Conservation (phyloP, 2,888 invertebrate genomes). For the Drosophila atripex region DNA sequence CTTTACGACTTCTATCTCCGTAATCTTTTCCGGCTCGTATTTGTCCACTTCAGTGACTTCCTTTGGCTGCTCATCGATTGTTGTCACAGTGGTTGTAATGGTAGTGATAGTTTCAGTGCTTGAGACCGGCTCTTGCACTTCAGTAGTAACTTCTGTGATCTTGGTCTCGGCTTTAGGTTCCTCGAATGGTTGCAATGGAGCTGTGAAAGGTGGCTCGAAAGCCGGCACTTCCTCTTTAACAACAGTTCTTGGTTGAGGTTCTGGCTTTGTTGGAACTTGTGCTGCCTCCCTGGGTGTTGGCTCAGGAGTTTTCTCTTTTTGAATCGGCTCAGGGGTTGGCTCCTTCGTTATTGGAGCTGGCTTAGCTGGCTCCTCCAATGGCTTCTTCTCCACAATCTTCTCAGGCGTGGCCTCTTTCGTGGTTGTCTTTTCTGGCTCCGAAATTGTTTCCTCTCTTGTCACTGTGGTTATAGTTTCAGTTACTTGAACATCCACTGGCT, state of each 20-base stretch:
- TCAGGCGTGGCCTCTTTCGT: not conserved
- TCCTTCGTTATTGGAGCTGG: slow-evolving; percentile 21
- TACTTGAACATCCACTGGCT: slow-evolving; percentile 28
- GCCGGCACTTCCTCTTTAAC: slow-evolving; percentile 41
- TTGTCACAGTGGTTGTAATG: slow-evolving; percentile 60
- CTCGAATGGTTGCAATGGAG: slow-evolving; percentile 61
- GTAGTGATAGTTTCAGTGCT: slow-evolving; percentile 51
- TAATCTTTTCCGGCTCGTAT: slow-evolving; percentile 26
- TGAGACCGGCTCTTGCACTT: slow-evolving; percentile 51
- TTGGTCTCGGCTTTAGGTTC: slow-evolving; percentile 24
- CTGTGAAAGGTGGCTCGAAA: slow-evolving; percentile 58
- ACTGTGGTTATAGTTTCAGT: slow-evolving; percentile 54
- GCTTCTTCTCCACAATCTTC: not conserved
- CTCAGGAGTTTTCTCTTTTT: slow-evolving; percentile 21
- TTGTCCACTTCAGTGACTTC: slow-evolving; percentile 2
- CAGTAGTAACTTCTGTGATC: slow-evolving; percentile 34
- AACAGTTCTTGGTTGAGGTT: slow-evolving; percentile 54
- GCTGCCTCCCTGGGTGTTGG: slow-evolving; percentile 9
- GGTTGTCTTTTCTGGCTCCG: not conserved
- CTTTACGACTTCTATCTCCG: slow-evolving; percentile 14
- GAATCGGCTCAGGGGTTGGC: slow-evolving; percentile 16
- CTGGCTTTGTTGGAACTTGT: slow-evolving; percentile 46
- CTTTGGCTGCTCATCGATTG: slow-evolving; percentile 40
- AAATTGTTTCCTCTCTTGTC: slow-evolving; percentile 15
- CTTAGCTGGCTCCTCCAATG: slow-evolving; percentile 15